Evolutionary conservation across 1,140 invertebrate species (phyloP).

Genomic region (Dolichoris vasculosae): DNA sequence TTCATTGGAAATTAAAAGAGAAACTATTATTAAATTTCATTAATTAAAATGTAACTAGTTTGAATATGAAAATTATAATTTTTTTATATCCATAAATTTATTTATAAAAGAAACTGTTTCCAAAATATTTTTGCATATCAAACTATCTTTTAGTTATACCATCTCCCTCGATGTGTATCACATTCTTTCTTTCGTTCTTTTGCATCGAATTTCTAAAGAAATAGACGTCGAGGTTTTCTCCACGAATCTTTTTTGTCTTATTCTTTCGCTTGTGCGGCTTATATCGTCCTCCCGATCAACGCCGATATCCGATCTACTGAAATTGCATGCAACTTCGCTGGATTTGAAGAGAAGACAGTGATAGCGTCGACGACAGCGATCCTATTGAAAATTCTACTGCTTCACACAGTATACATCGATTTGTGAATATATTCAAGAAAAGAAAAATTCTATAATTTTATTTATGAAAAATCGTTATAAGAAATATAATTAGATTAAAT

Average conservation of each 20-base stretch:
- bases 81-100: not conserved
- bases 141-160: not conserved
- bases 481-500: no score
- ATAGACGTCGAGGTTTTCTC: constrained; percentile 9
- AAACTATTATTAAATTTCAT: no score
- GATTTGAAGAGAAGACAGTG: not conserved
- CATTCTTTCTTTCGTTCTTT: not conserved
- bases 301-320: constrained; percentile 14
- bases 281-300: not conserved
- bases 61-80: not conserved
- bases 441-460: constrained; percentile 7
- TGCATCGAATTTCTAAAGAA: not conserved
- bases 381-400: not conserved
- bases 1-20: no score
- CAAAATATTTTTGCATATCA: not conserved
- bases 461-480: not conserved
- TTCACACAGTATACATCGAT: not conserved
- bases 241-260: not conserved
- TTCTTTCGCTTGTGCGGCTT: not conserved
- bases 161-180: not conserved
- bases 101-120: not conserved
- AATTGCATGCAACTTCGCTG: not conserved
- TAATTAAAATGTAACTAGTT: not conserved
- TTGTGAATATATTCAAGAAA: not conserved
- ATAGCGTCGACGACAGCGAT: not conserved